Evolutionary conservation across 1,140 invertebrate species (phyloP), one percentile per base, ranked within the genome.

Genomic region (Apis florea): DNA sequence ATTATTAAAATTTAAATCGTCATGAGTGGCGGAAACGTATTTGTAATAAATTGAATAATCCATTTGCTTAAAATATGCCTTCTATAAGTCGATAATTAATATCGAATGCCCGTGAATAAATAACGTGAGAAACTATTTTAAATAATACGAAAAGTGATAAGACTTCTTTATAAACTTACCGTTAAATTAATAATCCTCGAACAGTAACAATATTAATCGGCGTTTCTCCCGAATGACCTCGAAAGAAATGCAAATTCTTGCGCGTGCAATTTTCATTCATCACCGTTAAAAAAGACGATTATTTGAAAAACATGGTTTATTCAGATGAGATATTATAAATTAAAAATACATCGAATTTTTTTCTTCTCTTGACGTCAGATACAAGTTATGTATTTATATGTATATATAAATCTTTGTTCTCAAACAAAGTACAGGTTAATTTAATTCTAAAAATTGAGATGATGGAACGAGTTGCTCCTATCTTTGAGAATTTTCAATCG

Each of bases 111-210:
- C 11, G 61, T n/a, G n/a, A 12, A n/a, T n/a, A n/a, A 53, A 64
- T 53, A 11, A 8, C 8, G 15, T 21, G n/a, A 19, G 51, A 26
- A n/a, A 6, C n/a, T 31, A n/a, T 21, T 40, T 67, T 17, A 31
- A 77, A 31, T 19, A 77, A 31, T 19, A 19, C 5, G 21, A 26
- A 56, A 47, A 24, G 13, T 9, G 8, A 6, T 24, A 31, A 24
- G 5, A 15, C 49, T 75, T 26, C 59, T 59, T 77, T 59, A n/a
- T 26, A 19, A 26, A 69, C 47, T 40, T 40, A n/a, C n/a, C n/a
- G 51, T 78, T 77, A 56, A 77, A 53, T 21, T 21, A 49, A 11
- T 17, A n/a, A 70, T 70, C 66, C 56, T 79, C 63, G 76, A 79
- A 63, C 47, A 26, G 63, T 53, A 63, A 79, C 54, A 70, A 61